Conservation (phyloP, 2,888 invertebrate species). For the Melinopterus prodromus region DNA sequence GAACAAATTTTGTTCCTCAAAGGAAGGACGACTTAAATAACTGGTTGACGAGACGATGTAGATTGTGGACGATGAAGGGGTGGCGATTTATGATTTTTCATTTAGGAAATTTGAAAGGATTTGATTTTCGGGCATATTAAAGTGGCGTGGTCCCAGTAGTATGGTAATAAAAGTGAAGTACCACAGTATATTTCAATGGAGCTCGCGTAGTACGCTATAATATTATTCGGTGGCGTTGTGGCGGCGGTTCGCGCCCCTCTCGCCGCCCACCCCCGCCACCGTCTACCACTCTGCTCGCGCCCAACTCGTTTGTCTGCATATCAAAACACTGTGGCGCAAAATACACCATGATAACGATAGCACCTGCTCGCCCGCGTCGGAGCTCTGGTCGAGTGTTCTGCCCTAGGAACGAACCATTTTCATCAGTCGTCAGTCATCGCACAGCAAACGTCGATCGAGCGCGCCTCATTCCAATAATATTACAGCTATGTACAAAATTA, state of each 20-base stretch:
- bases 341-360: conserved; percentile 39
- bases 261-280: conserved; percentile 32
- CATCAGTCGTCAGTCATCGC: too few species aligned
- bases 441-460: neutral
- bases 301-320: conserved; percentile 45
- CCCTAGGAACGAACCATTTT: neutral
- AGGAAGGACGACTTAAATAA: neutral
- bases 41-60: neutral
- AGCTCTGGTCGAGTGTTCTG: neutral
- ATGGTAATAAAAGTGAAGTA: conserved; percentile 43
- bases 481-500: neutral
- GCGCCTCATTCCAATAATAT: neutral
- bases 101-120: conserved; percentile 20
- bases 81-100: neutral
- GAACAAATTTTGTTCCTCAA: neutral
- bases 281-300: conserved; percentile 31
- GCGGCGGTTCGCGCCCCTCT: conserved; percentile 34
- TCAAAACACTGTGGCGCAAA: conserved; percentile 44
- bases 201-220: conserved; percentile 41
- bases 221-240: conserved; percentile 36
- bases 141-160: conserved; percentile 34
- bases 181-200: conserved; percentile 44
- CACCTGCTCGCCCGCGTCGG: conserved; percentile 36
- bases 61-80: neutral
- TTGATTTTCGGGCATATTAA: conserved; percentile 39